These are phyloP conservation scores for Cremastinae sp. DNA, from an alignment of 2,888 invertebrate genomes.

Conservation along the genomic window DNA sequence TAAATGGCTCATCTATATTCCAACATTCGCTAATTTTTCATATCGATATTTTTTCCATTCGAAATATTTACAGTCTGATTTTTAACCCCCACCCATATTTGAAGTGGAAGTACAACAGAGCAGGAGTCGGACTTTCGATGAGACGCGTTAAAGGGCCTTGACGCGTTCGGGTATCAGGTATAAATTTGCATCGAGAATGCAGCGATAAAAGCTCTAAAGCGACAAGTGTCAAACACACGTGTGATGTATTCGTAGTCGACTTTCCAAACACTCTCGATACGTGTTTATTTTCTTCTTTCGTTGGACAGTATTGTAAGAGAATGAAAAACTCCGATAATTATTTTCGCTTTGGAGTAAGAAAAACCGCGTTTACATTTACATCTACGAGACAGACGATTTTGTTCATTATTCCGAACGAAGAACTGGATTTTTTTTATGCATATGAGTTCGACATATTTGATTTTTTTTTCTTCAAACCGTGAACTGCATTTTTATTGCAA, in stretches of 20 bases:
- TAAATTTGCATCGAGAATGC: slow-evolving; percentile 52
- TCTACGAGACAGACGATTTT: too few relatives aligned
- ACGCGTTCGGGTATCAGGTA: slow-evolving; percentile 21
- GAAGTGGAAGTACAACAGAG: slow-evolving; percentile 17
- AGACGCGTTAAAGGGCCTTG: slow-evolving; percentile 19
- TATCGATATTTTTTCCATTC: slow-evolving; percentile 3
- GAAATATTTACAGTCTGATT: slow-evolving; percentile 15
- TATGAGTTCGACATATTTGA: too few relatives aligned
- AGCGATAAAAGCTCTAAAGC: slow-evolving; percentile 36
- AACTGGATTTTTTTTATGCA: too few relatives aligned
- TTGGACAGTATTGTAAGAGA: neutral
- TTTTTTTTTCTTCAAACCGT: too few relatives aligned
- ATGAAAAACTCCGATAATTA: too few relatives aligned
- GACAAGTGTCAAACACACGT: slow-evolving; percentile 36
- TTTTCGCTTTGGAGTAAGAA: too few relatives aligned
- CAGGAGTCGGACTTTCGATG: slow-evolving; percentile 13
- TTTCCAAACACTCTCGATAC: slow-evolving; percentile 23
- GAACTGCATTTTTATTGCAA: too few relatives aligned
- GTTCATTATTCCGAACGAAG: too few relatives aligned
- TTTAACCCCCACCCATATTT: neutral
- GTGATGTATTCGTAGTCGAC: slow-evolving; percentile 9
- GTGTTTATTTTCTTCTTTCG: slow-evolving; percentile 7
- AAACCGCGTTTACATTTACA: too few relatives aligned
- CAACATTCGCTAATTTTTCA: too few relatives aligned
- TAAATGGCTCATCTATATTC: too few relatives aligned